Evolutionary conservation across 2,113 vertebrate species (phyloP).

Genomic region (Chlorodrepanis virens): DNA sequence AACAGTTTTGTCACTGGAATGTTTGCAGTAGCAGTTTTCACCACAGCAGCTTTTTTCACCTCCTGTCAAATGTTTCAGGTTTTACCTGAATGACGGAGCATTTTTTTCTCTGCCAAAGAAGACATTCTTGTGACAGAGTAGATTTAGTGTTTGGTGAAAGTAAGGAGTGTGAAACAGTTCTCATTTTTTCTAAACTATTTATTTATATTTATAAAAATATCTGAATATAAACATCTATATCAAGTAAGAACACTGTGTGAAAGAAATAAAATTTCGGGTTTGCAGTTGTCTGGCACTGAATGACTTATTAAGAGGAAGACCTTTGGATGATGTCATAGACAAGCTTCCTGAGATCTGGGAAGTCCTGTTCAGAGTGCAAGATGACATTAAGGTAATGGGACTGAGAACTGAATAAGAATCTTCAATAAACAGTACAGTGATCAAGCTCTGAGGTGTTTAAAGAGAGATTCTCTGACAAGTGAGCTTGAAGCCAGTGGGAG

Average conservation of each 20-base stretch:
- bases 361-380: conserved; percentile 94
- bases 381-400: conserved; percentile 92
- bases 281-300: conserved; percentile 92
- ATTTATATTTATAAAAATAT: not conserved
- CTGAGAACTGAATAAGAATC: not conserved
- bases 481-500: not conserved
- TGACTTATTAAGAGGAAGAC: conserved; percentile 90
- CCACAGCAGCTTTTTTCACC: not conserved
- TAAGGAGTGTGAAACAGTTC: not conserved
- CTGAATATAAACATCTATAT: not conserved
- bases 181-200: not conserved
- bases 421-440: not conserved
- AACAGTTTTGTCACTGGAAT: not conserved
- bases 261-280: conserved; percentile 45
- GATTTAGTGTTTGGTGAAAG: not conserved
- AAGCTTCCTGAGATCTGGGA: conserved; percentile 96
- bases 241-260: not conserved
- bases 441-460: not conserved
- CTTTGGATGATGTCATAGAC: conserved; percentile 90
- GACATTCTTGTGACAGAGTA: not conserved
- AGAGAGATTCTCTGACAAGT: not conserved
- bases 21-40: not conserved
- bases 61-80: not conserved
- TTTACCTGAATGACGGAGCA: not conserved
- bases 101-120: not conserved